phyloP scores from a whole-genome alignment of 2,113 vertebrate genomes.

The Takifugu flavidus region DNA sequence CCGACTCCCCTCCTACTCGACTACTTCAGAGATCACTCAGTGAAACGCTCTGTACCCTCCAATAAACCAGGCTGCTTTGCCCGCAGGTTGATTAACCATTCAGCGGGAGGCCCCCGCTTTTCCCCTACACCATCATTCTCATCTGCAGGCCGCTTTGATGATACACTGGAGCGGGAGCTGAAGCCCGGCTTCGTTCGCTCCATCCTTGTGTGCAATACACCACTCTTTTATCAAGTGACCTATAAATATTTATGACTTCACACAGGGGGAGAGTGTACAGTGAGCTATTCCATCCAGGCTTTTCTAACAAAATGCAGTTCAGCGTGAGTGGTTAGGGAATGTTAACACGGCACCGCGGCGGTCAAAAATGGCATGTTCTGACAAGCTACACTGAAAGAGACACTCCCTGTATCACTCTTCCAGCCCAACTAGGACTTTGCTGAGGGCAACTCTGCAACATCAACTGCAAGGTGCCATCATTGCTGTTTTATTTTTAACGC shows the following conservation, averaged over 20 bases:
- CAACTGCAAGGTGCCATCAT: not conserved
- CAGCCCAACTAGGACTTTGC: not conserved
- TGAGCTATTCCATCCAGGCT: constrained; percentile 29
- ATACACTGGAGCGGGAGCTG: constrained; percentile 28
- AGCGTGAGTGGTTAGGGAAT: constrained; percentile 28
- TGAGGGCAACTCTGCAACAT: not conserved
- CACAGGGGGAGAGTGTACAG: constrained; percentile 21
- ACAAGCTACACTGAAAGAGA: constrained; percentile 10
- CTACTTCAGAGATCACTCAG: constrained; percentile 11
- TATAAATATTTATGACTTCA: constrained; percentile 58
- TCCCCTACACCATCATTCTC: constrained; percentile 24
- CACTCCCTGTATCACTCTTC: not conserved
- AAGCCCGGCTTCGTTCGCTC: constrained; percentile 19
- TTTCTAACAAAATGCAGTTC: constrained; percentile 31
- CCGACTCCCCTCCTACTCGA: not conserved
- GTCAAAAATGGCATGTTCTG: constrained; percentile 9
- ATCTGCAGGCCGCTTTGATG: constrained; percentile 44
- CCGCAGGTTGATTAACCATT: constrained; percentile 43
- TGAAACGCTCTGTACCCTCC: constrained; percentile 11
- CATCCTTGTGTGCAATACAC: constrained; percentile 31
- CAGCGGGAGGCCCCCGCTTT: constrained; percentile 31
- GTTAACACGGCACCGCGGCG: constrained; percentile 10
- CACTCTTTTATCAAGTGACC: constrained; percentile 36
- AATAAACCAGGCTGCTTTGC: constrained; percentile 19
- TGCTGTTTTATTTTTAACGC: too few relatives aligned